Base-by-base conservation (phyloP, 2,888 invertebrate genomes). In the Clitarchus hookeri region DNA sequence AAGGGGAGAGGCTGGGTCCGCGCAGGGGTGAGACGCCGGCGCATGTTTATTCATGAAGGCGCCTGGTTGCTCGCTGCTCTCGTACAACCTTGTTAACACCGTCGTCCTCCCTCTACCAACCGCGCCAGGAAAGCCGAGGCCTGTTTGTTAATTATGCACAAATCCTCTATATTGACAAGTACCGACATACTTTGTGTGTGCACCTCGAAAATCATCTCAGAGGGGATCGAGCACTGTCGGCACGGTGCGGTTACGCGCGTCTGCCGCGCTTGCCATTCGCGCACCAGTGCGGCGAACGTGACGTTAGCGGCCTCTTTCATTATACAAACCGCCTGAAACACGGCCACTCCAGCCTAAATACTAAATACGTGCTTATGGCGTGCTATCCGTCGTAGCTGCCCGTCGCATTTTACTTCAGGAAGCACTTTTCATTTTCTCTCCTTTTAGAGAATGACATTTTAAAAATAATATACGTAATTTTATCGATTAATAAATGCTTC, bases 81-180 rank as follows among this genome's bases (percentile, higher is more conserved):
- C 86, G 53, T 84, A 84, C 86, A 86, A 86, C 86, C 86, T 86
- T 86, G 86, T 86, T 86, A 86, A 84, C 86, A 86, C 84, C 86
- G 79, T 80, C 78, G 9, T 16, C 82, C 85, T 26, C 19, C 48
- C 85, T 27, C 79, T 44, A 12, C 86, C 80, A 9, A 44, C 84
- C 36, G 79, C 79, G n/a, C 79, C 86, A 79, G 86, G 86, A 80
- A 86, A 86, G 84, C 86, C 86, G 79, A 86, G n/a, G 84, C 79
- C 86, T 84, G 86, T 86, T 86, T 84, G 86, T 86, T 86, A 86
- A 86, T 86, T 86, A 86, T 86, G 86, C 86, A 80, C 86, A 86
- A 86, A 86, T 86, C 86, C 86, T 86, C 82, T 82, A 82, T 82
- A 86, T 86, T 84, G 84, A 84, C 86, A 86, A 86, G 80, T 84